phyloP scores from a whole-genome alignment of 2,797 vertebrate genomes.

The Muscicapa comitata region DNA sequence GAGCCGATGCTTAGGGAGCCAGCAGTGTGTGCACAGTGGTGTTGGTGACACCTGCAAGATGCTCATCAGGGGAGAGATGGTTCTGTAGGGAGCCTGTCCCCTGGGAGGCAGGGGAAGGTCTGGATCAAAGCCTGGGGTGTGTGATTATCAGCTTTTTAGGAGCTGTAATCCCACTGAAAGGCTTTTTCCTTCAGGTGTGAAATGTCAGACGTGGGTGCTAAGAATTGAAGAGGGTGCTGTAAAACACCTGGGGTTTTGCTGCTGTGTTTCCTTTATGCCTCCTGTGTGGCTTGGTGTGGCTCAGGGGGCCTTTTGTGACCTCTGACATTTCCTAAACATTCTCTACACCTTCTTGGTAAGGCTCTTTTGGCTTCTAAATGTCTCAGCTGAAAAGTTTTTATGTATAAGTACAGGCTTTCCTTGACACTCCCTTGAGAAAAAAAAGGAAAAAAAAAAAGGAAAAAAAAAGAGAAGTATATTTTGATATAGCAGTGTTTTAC shows the following conservation, averaged over 20 bases:
- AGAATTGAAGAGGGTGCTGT: neutral
- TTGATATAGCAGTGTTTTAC: neutral
- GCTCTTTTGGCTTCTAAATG: neutral
- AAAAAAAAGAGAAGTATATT: neutral
- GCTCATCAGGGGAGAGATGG: neutral
- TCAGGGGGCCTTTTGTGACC: neutral
- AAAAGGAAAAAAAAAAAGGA: rapidly evolving
- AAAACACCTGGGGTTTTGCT: neutral
- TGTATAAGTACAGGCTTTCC: neutral
- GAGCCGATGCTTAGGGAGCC: neutral
- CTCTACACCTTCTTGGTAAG: neutral
- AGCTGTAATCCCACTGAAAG: neutral
- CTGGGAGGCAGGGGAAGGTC: neutral
- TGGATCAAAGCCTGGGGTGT: neutral
- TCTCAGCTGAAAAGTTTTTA: neutral
- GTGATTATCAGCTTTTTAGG: neutral
- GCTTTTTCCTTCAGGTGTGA: constrained; percentile 16
- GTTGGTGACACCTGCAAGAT: neutral
- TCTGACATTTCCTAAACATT: neutral
- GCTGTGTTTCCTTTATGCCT: neutral
- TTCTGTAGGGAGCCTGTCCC: neutral
- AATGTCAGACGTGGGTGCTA: neutral
- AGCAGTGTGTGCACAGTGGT: rapidly evolving
- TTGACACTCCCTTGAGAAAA: neutral
- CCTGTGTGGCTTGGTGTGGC: neutral